phyloP scores from a whole-genome alignment of 1,140 invertebrate species.

The Drosophila persimilis region DNA sequence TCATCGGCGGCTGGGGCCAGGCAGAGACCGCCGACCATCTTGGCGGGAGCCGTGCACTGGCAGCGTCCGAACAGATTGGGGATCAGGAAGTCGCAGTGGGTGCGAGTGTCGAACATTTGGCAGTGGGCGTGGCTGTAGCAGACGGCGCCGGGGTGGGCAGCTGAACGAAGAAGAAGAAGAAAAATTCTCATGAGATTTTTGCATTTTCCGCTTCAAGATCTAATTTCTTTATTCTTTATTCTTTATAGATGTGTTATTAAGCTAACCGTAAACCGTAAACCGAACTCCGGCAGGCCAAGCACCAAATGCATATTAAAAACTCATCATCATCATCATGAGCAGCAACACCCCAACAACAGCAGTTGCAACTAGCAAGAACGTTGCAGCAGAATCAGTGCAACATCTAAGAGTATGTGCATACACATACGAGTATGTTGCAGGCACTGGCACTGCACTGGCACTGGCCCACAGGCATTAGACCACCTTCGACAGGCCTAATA shows the following conservation, averaged over 20 bases:
- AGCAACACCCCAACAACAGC: conserved; percentile 14
- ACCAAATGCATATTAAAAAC: conserved; percentile 79
- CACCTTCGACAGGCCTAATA: conserved; percentile 81
- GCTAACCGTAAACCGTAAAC: conserved; percentile 72
- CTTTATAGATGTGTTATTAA: conserved; percentile 58
- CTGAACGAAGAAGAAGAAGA: conserved; percentile 83
- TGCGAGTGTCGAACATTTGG: conserved; percentile 90
- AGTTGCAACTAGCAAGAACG: too few species aligned
- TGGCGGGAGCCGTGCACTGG: conserved; percentile 89
- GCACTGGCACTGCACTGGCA: too few species aligned
- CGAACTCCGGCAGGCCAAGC: conserved; percentile 61
- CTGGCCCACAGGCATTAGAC: conserved; percentile 51
- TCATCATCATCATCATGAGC: conserved; percentile 72
- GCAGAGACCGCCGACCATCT: conserved; percentile 87
- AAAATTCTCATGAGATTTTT: conserved; percentile 52
- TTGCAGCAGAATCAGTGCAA: conserved; percentile 1
- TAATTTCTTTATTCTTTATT: conserved; percentile 1
- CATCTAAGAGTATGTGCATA: too few species aligned
- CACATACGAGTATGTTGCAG: too few species aligned
- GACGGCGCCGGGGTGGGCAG: conserved; percentile 92
- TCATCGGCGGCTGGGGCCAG: conserved; percentile 68
- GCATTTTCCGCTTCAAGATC: conserved; percentile 30
- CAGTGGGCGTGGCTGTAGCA: conserved; percentile 95
- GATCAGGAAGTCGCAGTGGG: conserved; percentile 94
- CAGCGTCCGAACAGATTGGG: conserved; percentile 94